These are phyloP conservation scores for Oryzaephilus surinamensis DNA, from an alignment of 1,140 invertebrate species.

Conservation along the genomic window DNA sequence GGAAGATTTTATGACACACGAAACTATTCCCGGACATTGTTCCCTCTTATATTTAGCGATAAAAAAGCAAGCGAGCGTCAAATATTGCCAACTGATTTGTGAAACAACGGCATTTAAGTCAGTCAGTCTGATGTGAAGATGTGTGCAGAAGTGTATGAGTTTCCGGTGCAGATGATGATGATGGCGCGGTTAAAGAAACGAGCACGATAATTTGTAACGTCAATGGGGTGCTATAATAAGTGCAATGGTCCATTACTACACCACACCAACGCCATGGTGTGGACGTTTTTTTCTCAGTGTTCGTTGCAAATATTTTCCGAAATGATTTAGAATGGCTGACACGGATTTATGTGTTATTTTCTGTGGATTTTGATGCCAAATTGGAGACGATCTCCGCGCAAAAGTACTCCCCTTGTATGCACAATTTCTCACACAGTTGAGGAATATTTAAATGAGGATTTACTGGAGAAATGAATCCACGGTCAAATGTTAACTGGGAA, in stretches of 20 bases:
- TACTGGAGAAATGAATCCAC: too few relatives aligned
- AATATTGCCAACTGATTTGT: conserved; percentile 18
- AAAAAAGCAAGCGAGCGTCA: conserved; percentile 12
- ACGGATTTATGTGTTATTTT: conserved; percentile 29
- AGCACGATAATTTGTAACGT: conserved; percentile 26
- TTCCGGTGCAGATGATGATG: conserved; percentile 6
- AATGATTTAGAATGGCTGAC: not conserved
- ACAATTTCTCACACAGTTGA: too few relatives aligned
- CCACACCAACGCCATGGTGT: conserved; percentile 20
- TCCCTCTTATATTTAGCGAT: conserved; percentile 7
- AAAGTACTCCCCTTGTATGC: too few relatives aligned
- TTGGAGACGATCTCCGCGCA: conserved; percentile 35
- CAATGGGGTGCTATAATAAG: conserved; percentile 35
- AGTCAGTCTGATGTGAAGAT: too few relatives aligned
- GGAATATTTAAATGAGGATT: too few relatives aligned
- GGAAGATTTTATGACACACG: not conserved
- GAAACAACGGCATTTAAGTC: too few relatives aligned
- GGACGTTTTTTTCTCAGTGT: conserved; percentile 23
- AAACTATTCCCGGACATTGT: not conserved
- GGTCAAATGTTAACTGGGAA: too few relatives aligned
- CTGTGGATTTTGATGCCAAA: conserved; percentile 35
- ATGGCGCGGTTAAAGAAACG: conserved; percentile 11
- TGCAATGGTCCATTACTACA: conserved; percentile 34
- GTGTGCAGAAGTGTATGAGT: conserved; percentile 6
- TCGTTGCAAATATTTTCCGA: conserved; percentile 29